A percentile compares a stretch with the other conserved stretches of the same genome.
Conservation (phyloP, 2,113 vertebrate species). For the Percopsis transmontana region DNA sequence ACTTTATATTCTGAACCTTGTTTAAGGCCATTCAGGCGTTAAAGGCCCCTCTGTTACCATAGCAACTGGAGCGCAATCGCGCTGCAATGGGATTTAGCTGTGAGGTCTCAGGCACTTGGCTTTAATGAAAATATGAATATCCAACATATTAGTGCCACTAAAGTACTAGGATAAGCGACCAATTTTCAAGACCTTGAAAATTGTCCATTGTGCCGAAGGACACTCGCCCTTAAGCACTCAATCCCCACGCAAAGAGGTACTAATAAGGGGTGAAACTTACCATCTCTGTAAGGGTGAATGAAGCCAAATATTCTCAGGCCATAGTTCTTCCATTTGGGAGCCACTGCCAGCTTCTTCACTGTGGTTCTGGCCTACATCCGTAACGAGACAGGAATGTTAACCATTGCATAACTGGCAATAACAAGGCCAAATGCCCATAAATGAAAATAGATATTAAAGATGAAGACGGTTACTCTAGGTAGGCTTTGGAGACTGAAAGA, state of each 20-base stretch:
- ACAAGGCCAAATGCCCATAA: neutral
- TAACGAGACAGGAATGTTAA: neutral
- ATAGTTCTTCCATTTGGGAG: conserved; percentile 98
- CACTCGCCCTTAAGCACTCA: conserved; percentile 24
- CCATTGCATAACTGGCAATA: neutral
- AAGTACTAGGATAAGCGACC: conserved; percentile 35
- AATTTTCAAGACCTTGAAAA: conserved; percentile 20
- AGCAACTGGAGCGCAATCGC: conserved; percentile 39
- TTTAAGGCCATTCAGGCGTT: conserved; percentile 40
- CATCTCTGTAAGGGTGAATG: conserved; percentile 95
- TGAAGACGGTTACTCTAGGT: too few species aligned
- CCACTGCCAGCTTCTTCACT: conserved; percentile 92
- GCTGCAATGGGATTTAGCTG: conserved; percentile 37
- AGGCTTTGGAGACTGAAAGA: too few species aligned
- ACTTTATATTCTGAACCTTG: conserved; percentile 48
- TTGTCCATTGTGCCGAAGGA: conserved; percentile 38
- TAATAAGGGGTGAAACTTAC: conserved; percentile 74
- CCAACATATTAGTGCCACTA: conserved; percentile 38
- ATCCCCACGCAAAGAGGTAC: conserved; percentile 1
- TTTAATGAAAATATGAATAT: conserved; percentile 52
- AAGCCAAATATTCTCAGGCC: conserved; percentile 96
- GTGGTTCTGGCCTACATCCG: conserved; percentile 86
- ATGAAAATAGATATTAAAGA: too few species aligned
- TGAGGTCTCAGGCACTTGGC: conserved; percentile 38
- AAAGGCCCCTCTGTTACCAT: conserved; percentile 52